Base-by-base conservation (phyloP, 2,888 invertebrate species). In the Tinea pellionella region DNA sequence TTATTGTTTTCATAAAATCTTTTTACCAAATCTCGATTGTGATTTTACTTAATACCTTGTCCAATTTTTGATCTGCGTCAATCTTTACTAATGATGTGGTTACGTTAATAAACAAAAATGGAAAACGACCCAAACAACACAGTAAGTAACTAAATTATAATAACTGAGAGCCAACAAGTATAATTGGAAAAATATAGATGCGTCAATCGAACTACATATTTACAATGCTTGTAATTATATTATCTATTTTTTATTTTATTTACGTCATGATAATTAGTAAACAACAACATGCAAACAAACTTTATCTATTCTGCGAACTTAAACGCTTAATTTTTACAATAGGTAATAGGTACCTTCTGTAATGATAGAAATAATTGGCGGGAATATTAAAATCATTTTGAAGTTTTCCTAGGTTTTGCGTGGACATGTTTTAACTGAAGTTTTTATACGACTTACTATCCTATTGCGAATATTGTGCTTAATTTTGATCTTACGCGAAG, bases 101-200 rank as follows among this genome's bases (percentile, higher is more conserved):
- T 79, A 65, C 80, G 83, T 74, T 85, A 77, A 68, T 67, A 73
- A 68, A 53, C 24, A 24, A 24, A 77, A 75, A 86, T 87, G 87
- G 87, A 86, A 80, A 85, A 78, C 79, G 87, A 83, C 84, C 84
- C 87, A 74, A 85, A 77, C 72, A 80, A 78, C 82, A 84, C 85
- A 74, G 87, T 87, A 77, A 87, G 87, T 87, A 77, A 60, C 11
- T 13, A 37, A 41, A 41, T 18, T 15, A 43, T n/a, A 42, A 6
- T 37, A 37, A 6, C 9, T n/a, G n/a, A 12, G 9, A 37, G 9
- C 1, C 37, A 37, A 12, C 4, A 6, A 59, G 9, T 59, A 16
- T 15, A 37, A 37, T 6, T 24, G 3, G 29, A 6, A 56, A 15
- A 43, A 37, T 37, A 37, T 30, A 61, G 0, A 15, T 3, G 1